phyloP scores from a whole-genome alignment of 2,888 invertebrate species.

The Epicampocera succincta region DNA sequence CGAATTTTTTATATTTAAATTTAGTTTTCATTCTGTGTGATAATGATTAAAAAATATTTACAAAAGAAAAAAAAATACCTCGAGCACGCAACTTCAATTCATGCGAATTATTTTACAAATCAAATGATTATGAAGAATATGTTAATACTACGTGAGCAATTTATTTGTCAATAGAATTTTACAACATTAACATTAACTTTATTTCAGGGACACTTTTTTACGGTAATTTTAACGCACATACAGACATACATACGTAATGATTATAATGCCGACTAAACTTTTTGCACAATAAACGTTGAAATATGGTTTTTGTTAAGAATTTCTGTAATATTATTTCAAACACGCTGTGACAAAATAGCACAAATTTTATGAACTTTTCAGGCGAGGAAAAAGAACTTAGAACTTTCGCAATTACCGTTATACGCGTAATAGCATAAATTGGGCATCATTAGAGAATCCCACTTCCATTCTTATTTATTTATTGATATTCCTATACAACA shows the following conservation, averaged over 20 bases:
- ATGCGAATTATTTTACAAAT: constrained; percentile 26
- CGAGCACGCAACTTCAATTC: constrained; percentile 45
- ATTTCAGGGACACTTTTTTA: constrained; percentile 62
- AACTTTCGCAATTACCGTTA: too few species aligned
- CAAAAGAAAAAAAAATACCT: constrained; percentile 4
- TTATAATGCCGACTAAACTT: not conserved
- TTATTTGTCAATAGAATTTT: constrained; percentile 44
- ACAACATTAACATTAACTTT: constrained; percentile 36
- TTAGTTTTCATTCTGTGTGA: too few species aligned
- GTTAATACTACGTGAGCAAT: constrained; percentile 23
- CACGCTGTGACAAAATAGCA: too few species aligned
- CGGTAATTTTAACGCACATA: constrained; percentile 58
- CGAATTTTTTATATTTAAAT: too few species aligned
- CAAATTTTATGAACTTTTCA: too few species aligned
- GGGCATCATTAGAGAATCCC: too few species aligned
- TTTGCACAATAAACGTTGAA: not conserved
- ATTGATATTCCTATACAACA: too few species aligned
- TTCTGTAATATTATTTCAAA: not conserved
- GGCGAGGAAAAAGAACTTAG: too few species aligned
- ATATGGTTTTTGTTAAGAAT: not conserved
- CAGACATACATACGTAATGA: too few species aligned
- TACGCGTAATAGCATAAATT: too few species aligned
- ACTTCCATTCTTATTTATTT: too few species aligned
- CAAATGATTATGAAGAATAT: constrained; percentile 9
- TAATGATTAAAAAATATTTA: not conserved